phyloP scores from a whole-genome alignment of 2,113 vertebrate genomes.

The Xenus cinereus region DNA sequence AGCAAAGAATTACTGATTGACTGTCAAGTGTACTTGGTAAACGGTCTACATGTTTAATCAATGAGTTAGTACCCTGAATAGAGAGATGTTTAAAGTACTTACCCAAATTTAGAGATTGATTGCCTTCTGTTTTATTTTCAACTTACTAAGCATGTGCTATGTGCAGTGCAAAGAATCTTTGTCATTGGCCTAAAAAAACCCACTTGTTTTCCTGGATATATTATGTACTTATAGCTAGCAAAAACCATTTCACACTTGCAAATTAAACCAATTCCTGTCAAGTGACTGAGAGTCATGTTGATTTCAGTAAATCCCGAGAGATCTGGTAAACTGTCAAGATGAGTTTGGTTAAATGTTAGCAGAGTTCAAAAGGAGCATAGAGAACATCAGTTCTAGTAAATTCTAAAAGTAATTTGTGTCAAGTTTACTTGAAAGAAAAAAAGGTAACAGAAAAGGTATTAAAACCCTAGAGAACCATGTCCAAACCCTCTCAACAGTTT shows the following conservation, averaged over 20 bases:
- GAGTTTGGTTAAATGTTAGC: conserved; percentile 28
- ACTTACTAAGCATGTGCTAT: not conserved
- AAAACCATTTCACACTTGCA: conserved; percentile 35
- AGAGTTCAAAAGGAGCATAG: conserved; percentile 7
- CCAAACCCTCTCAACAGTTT: not conserved
- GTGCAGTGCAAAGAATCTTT: not conserved
- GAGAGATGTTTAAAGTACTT: not conserved
- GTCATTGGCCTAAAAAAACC: not conserved
- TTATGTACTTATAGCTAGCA: not conserved
- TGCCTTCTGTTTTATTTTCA: not conserved
- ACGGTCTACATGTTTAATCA: not conserved
- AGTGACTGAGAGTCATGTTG: not conserved
- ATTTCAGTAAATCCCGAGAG: conserved; percentile 20
- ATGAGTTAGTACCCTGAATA: not conserved
- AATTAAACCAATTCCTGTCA: conserved; percentile 30
- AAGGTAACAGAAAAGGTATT: not conserved
- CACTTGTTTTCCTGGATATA: not conserved
- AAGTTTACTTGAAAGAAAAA: not conserved
- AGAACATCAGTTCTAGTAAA: conserved; percentile 23
- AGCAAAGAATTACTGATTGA: conserved; percentile 21
- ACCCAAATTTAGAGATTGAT: not conserved
- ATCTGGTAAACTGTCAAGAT: conserved; percentile 19
- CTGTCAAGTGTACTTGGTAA: not conserved
- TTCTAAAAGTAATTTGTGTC: conserved; percentile 1
- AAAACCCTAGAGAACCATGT: not conserved